Conservation (phyloP, 1,140 invertebrate species). For the Halictus rubicundus region DNA sequence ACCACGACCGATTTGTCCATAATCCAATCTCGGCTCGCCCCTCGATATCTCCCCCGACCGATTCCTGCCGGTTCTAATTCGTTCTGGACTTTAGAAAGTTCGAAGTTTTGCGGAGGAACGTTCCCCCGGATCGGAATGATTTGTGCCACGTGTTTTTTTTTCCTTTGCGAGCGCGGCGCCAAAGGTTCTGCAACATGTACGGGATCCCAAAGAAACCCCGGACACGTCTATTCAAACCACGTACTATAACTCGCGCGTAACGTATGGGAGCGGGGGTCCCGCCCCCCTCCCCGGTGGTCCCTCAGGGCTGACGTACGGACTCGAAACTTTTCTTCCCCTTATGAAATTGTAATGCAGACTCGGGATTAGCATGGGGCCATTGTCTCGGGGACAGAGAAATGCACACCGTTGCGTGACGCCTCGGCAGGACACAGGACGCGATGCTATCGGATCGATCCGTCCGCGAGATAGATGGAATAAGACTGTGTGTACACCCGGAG, state of each 20-base stretch:
- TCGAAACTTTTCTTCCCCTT: slow-evolving; percentile 65
- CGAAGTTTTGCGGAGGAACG: neutral
- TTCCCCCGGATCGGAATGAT: neutral
- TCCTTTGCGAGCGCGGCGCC: slow-evolving; percentile 26
- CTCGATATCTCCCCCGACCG: neutral
- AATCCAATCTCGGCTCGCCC: neutral
- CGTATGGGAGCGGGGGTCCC: slow-evolving; percentile 25
- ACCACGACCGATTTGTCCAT: neutral
- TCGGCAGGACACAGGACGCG: slow-evolving; percentile 21
- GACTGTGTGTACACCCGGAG: slow-evolving; percentile 16
- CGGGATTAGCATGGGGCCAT: slow-evolving; percentile 70
- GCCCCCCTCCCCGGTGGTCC: slow-evolving; percentile 32
- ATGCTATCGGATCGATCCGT: slow-evolving; percentile 60
- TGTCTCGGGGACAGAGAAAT: slow-evolving; percentile 54
- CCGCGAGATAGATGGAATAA: slow-evolving; percentile 10
- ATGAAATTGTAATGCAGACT: slow-evolving; percentile 69
- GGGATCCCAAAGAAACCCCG: slow-evolving; percentile 5
- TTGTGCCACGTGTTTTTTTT: slow-evolving; percentile 52
- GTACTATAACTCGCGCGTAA: slow-evolving; percentile 58
- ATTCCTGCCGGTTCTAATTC: neutral
- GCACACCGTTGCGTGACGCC: slow-evolving; percentile 35
- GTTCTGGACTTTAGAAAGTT: neutral
- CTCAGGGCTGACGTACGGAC: slow-evolving; percentile 50
- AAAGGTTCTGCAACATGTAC: slow-evolving; percentile 49
- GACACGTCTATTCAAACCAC: slow-evolving; percentile 50